Base-by-base conservation (phyloP, 2,888 invertebrate genomes). In the Hedya salicella region DNA sequence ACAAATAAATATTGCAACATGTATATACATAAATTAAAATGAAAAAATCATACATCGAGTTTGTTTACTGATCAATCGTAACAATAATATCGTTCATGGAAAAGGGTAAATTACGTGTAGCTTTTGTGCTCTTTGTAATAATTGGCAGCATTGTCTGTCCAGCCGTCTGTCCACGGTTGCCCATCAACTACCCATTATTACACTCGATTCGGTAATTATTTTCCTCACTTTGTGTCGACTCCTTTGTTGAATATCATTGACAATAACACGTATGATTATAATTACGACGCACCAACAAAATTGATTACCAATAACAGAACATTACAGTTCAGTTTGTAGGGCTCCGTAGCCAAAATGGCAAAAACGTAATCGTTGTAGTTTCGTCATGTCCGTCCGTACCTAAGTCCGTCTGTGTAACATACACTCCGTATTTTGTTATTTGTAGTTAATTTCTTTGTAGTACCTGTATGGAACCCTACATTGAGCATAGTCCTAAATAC, bases 151-250 rank as follows among this genome's bases (percentile, higher is more conserved):
- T 69, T 62, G 59, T 54, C 68, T 62, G 72, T 62, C 72, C 75
- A 71, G 69, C 70, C 70, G 56, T 68, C 70, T 73, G 74, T 77
- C 71, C 71, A 75, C 72, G 75, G 74, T 42, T 11, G 75, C 78
- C 78, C 80, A 81, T 81, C 79, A 79, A 72, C 63, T 70, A 72
- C 71, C 65, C 75, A 75, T 84, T 83, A 85, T 86, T 82, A 83
- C 77, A 75, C 78, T 82, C 78, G 77, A 81, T 81, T 82, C 76
- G 74, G 78, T 78, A 78, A 82, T 84, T 85, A 82, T 82, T 84
- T 83, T 76, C 73, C 74, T 80, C 69, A 74, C 71, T 79, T 78
- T 81, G 79, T 82, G 75, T 71, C 61, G 71, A 62, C 69, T 78
- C 81, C 78, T 83, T 86, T 87, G 83, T 85, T 76, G 73, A 75